Conservation (phyloP, 2,888 invertebrate species). For the Cerastis rubricosa region DNA sequence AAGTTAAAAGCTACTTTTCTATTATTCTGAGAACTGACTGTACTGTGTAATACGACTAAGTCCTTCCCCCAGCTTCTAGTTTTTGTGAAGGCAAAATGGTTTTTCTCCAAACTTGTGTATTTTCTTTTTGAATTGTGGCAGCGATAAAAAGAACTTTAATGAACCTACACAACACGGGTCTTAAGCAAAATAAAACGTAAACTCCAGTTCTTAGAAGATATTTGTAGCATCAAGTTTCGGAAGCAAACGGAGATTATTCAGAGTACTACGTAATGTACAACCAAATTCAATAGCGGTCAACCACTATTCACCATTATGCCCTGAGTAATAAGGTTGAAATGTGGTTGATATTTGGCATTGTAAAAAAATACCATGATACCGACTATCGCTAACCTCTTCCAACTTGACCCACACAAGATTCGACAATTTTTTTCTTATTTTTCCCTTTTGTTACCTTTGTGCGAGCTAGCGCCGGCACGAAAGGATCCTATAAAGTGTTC, state of each 20-base stretch:
- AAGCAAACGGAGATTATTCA: neutral
- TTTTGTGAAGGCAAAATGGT: neutral
- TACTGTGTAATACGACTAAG: too few relatives aligned
- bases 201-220: neutral
- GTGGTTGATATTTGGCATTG: neutral
- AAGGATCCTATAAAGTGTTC: conserved; percentile 86
- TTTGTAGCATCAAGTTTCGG: neutral
- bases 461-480: conserved; percentile 89
- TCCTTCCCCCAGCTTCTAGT: fast-evolving
- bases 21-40: neutral
- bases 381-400: conserved; percentile 52
- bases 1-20: neutral
- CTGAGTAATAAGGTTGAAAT: neutral
- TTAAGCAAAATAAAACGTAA: neutral
- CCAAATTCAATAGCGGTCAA: too few relatives aligned
- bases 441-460: conserved; percentile 89
- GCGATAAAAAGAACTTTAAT: neutral
- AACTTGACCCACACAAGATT: conserved; percentile 69
- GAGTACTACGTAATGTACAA: neutral
- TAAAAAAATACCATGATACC: neutral
- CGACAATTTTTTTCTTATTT: conserved; percentile 82
- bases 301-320: too few relatives aligned
- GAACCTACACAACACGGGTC: neutral
- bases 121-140: neutral
- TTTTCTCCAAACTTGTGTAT: neutral